Conservation (phyloP, 1,140 invertebrate genomes). For the Maniola jurtina region DNA sequence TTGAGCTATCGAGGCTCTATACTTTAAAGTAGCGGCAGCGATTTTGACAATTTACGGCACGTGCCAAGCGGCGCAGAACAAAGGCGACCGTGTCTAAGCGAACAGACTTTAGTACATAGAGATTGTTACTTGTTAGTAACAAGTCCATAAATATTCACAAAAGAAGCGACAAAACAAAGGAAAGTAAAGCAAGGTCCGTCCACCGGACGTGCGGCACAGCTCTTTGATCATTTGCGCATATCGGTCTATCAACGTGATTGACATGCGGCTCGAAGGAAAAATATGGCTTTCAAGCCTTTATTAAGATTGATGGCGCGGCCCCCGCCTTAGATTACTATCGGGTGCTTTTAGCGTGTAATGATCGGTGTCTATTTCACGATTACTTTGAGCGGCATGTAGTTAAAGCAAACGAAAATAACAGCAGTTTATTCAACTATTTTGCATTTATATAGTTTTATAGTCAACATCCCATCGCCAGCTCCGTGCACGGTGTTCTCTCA, state of each 20-base stretch:
- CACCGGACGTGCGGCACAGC: slow-evolving; percentile 4
- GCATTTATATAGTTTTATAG: too few relatives aligned
- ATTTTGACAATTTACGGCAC: too few relatives aligned
- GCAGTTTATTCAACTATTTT: too few relatives aligned
- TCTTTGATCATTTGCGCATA: slow-evolving; percentile 24
- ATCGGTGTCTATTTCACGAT: slow-evolving; percentile 1
- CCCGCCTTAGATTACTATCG: slow-evolving; percentile 33
- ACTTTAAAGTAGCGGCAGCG: too few relatives aligned
- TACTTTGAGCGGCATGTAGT: not conserved
- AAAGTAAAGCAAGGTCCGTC: slow-evolving; percentile 6
- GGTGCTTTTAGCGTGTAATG: slow-evolving; percentile 38
- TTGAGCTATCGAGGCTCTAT: too few relatives aligned
- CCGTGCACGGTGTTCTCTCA: too few relatives aligned
- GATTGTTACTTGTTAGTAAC: too few relatives aligned
- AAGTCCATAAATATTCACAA: slow-evolving; percentile 25
- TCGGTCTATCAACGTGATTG: slow-evolving; percentile 35
- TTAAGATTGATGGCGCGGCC: slow-evolving; percentile 49
- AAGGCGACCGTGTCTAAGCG: too few relatives aligned
- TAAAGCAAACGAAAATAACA: not conserved
- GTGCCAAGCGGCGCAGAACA: too few relatives aligned
- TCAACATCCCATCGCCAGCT: too few relatives aligned
- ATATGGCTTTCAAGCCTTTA: slow-evolving; percentile 38
- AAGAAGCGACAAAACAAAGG: slow-evolving; percentile 24
- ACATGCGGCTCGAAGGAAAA: slow-evolving; percentile 29
- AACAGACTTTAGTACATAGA: too few relatives aligned